phyloP scores from a whole-genome alignment of 2,888 invertebrate species.

The Lacanobia wlatinum region DNA sequence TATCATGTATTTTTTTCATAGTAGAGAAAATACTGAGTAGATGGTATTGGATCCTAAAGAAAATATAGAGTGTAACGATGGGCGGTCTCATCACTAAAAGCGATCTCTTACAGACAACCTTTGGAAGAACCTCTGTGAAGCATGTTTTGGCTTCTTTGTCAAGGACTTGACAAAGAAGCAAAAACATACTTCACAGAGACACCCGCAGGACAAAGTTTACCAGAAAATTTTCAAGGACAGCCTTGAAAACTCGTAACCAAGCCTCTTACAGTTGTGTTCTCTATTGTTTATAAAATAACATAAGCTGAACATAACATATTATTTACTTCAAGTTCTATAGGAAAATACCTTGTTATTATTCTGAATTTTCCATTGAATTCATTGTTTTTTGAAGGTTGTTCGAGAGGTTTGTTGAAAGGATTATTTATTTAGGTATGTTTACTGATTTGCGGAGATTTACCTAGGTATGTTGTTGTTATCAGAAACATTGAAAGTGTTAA shows the following conservation, averaged over 20 bases:
- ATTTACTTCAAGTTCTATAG: slow-evolving; percentile 9
- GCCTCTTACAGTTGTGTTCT: background rate
- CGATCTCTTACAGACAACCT: too few species aligned
- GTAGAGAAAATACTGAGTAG: too few species aligned
- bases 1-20: too few species aligned
- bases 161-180: background rate
- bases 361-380: slow-evolving; percentile 43
- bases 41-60: too few species aligned
- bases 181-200: background rate
- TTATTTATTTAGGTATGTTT: background rate
- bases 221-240: slow-evolving; percentile 13
- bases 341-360: slow-evolving; percentile 56
- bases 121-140: too few species aligned
- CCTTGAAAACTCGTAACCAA: slow-evolving; percentile 43
- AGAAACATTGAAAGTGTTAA: slow-evolving; percentile 1
- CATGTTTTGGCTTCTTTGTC: too few species aligned
- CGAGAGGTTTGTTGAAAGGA: slow-evolving; percentile 25
- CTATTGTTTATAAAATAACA: slow-evolving; percentile 16
- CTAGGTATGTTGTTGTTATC: background rate
- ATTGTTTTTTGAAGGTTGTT: slow-evolving; percentile 42
- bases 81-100: too few species aligned
- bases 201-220: background rate
- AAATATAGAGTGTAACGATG: too few species aligned
- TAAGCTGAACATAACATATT: slow-evolving; percentile 18
- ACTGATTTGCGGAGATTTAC: background rate